Conservation (phyloP, 2,888 invertebrate genomes). For the Ichneumoninae sp. region DNA sequence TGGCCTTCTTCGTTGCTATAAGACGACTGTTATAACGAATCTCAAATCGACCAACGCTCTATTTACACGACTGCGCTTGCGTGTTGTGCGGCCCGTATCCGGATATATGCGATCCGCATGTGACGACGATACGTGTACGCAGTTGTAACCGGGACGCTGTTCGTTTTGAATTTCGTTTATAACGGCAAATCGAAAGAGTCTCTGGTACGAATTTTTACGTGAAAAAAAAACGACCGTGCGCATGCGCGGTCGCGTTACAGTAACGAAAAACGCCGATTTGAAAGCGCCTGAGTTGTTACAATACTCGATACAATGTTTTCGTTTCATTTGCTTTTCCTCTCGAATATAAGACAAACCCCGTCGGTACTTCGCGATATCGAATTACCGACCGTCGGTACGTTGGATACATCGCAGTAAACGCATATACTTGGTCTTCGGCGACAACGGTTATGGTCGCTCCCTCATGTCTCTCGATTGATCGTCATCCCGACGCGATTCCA, state of each 20-base stretch:
- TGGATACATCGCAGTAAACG: not conserved
- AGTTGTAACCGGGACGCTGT: too few relatives aligned
- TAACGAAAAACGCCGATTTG: too few relatives aligned
- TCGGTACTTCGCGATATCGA: slow-evolving; percentile 31
- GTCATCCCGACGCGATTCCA: slow-evolving; percentile 11
- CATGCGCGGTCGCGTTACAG: too few relatives aligned
- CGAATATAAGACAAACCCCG: slow-evolving; percentile 10
- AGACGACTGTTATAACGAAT: too few relatives aligned
- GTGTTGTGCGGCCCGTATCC: too few relatives aligned
- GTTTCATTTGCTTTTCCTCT: not conserved
- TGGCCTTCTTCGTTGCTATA: too few relatives aligned
- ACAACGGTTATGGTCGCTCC: not conserved
- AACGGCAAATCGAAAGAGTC: too few relatives aligned
- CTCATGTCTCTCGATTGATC: not conserved
- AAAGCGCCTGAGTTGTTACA: not conserved
- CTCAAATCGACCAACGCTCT: too few relatives aligned
- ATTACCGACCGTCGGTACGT: slow-evolving; percentile 53
- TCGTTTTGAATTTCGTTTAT: too few relatives aligned
- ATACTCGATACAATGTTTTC: slow-evolving; percentile 31
- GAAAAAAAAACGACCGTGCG: not conserved
- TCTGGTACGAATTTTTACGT: not conserved
- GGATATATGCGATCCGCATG: too few relatives aligned
- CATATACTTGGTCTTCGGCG: not conserved
- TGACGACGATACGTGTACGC: too few relatives aligned
- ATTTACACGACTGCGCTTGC: too few relatives aligned